A percentile compares a stretch with the other conserved stretches of the same genome.
These are phyloP conservation scores for Umimayanthus kanabou DNA, from an alignment of 92 coral and sea anemone species.

Conservation along the genomic window DNA sequence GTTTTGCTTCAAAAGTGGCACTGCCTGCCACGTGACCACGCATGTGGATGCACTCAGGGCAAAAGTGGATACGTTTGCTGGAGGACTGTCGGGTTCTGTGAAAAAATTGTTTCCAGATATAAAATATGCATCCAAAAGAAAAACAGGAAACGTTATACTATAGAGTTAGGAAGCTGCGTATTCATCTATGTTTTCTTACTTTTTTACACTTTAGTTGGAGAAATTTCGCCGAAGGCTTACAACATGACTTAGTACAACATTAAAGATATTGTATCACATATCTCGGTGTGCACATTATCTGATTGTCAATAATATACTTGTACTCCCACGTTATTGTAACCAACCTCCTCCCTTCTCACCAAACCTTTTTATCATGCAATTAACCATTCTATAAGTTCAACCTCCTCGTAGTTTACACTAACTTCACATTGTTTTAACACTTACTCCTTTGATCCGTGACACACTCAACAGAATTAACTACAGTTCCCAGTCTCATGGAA, in stretches of 20 bases:
- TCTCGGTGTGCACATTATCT: too few relatives aligned
- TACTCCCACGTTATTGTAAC: too few relatives aligned
- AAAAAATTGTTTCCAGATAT: neutral
- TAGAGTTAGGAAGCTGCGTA: too few relatives aligned
- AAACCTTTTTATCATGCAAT: too few relatives aligned
- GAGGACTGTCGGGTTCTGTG: slow-evolving; percentile 10
- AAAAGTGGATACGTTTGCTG: slow-evolving; percentile 7
- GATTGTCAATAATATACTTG: too few relatives aligned
- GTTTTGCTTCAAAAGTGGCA: slow-evolving; percentile 5
- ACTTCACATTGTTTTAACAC: neutral
- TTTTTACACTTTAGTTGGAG: too few relatives aligned
- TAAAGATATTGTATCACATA: too few relatives aligned
- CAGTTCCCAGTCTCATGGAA: neutral
- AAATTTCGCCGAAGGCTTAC: too few relatives aligned
- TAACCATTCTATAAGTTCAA: neutral
- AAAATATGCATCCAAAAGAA: neutral
- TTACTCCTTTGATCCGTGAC: neutral
- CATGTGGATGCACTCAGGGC: neutral
- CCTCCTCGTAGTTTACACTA: neutral
- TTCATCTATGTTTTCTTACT: too few relatives aligned
- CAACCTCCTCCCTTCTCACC: too few relatives aligned
- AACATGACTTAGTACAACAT: too few relatives aligned
- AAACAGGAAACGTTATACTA: too few relatives aligned
- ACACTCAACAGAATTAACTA: neutral
- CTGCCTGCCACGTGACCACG: slow-evolving; percentile 4